phyloP scores from a whole-genome alignment of 2,113 vertebrate species.

The Numenius arquata region DNA sequence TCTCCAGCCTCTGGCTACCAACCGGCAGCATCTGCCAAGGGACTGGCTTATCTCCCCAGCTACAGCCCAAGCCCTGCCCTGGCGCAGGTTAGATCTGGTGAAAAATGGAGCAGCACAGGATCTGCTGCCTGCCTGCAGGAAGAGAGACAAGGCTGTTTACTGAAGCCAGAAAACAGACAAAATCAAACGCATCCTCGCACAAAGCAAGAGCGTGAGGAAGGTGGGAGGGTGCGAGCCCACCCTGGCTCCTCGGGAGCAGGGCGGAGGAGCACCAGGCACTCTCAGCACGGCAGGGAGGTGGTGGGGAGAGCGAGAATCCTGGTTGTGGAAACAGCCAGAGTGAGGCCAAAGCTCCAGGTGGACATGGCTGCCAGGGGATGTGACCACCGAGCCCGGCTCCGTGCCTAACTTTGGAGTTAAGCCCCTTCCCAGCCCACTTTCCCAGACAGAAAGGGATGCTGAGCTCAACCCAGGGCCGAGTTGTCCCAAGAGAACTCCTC shows the following conservation, averaged over 20 bases:
- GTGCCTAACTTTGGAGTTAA: not conserved
- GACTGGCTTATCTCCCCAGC: not conserved
- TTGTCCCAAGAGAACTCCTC: not conserved
- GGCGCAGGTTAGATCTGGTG: rapidly evolving
- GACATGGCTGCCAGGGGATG: not conserved
- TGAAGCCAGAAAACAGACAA: not conserved
- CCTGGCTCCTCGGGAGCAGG: rapidly evolving
- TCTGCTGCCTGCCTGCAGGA: not conserved
- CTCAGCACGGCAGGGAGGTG: not conserved
- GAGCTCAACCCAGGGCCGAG: not conserved
- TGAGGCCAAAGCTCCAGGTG: not conserved
- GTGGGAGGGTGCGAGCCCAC: not conserved
- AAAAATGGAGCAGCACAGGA: rapidly evolving
- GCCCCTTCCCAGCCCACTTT: not conserved
- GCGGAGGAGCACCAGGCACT: not conserved
- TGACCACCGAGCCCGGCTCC: not conserved
- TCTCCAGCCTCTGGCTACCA: not conserved
- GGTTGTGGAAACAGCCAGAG: not conserved
- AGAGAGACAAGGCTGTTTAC: not conserved
- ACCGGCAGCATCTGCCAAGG: not conserved
- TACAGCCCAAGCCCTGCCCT: not conserved
- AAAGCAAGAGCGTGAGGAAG: not conserved
- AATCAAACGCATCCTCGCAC: not conserved
- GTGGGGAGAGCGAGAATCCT: not conserved
- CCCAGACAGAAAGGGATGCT: not conserved